Evolutionary conservation across 2,888 invertebrate genomes (phyloP).

Genomic region (Onchidella celtica): DNA sequence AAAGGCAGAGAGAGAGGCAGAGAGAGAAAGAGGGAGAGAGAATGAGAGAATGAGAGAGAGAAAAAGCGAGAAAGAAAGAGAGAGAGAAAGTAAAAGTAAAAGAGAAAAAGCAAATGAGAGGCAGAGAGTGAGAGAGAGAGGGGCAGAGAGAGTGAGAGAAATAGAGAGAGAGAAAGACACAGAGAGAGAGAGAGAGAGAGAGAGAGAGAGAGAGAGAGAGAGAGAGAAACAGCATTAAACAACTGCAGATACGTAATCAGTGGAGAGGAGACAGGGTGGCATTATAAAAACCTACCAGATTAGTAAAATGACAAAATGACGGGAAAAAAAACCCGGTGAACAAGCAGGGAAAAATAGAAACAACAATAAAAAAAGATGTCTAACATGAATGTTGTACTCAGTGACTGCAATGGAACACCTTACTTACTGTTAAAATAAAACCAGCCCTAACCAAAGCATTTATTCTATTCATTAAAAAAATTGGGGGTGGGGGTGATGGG

Average conservation of each 20-base stretch:
- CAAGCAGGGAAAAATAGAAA: background rate
- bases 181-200: background rate
- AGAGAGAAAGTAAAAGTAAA: background rate
- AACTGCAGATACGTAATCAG: too few relatives aligned
- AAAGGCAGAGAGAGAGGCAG: background rate
- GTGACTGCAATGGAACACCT: too few relatives aligned
- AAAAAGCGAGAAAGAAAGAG: too few relatives aligned
- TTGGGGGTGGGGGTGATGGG: too few relatives aligned
- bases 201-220: constrained; percentile 11
- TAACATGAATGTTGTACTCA: too few relatives aligned
- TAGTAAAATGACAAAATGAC: background rate
- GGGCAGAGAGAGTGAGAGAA: background rate
- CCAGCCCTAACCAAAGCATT: too few relatives aligned
- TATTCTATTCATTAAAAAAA: too few relatives aligned
- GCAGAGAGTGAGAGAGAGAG: background rate
- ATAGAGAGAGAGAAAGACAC: constrained; percentile 2
- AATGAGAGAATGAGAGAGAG: background rate
- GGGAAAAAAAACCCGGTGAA: background rate
- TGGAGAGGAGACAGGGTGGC: background rate
- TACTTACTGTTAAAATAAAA: too few relatives aligned
- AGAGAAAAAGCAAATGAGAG: background rate
- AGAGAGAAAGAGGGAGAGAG: background rate
- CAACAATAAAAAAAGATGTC: background rate
- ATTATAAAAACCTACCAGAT: background rate
- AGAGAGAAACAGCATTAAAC: background rate